Evolutionary conservation across 2,888 invertebrate species (phyloP).

Genomic region (Heliconius ismenius): DNA sequence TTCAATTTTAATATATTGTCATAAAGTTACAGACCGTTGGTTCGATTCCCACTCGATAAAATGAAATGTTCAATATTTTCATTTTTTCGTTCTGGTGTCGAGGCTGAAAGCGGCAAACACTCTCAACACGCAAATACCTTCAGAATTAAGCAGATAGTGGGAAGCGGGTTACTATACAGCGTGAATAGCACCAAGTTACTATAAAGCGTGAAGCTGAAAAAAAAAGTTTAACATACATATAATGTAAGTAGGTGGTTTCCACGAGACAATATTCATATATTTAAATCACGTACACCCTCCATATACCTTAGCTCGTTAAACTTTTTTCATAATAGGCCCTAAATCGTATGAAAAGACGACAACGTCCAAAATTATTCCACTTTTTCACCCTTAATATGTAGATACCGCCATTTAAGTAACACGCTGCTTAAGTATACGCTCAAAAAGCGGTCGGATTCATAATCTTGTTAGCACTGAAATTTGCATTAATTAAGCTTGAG

Average conservation of each 20-base stretch:
- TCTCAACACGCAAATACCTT: too few species aligned
- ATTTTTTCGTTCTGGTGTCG: too few species aligned
- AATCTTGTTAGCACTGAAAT: constrained; percentile 83
- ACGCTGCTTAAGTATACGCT: constrained; percentile 63
- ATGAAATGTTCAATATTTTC: too few species aligned
- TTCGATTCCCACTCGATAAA: too few species aligned
- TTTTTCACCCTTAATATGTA: constrained; percentile 52
- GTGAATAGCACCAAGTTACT: too few species aligned
- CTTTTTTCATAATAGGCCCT: constrained; percentile 40
- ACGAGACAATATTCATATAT: constrained; percentile 17
- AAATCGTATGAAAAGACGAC: constrained; percentile 42
- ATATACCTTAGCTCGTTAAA: constrained; percentile 31
- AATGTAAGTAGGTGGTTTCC: not conserved
- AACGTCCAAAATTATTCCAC: constrained; percentile 46
- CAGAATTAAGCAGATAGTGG: too few species aligned
- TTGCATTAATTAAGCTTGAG: constrained; percentile 81
- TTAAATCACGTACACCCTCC: constrained; percentile 28
- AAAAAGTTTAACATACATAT: too few species aligned
- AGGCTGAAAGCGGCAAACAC: too few species aligned
- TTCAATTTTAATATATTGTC: constrained; percentile 2
- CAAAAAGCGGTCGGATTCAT: constrained; percentile 79
- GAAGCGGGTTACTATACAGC: too few species aligned
- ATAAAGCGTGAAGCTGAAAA: too few species aligned
- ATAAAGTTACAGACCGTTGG: not conserved
- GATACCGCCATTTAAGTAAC: constrained; percentile 63